phyloP scores from a whole-genome alignment of 1,140 invertebrate genomes.

The Pseudomyrmex concolor region DNA sequence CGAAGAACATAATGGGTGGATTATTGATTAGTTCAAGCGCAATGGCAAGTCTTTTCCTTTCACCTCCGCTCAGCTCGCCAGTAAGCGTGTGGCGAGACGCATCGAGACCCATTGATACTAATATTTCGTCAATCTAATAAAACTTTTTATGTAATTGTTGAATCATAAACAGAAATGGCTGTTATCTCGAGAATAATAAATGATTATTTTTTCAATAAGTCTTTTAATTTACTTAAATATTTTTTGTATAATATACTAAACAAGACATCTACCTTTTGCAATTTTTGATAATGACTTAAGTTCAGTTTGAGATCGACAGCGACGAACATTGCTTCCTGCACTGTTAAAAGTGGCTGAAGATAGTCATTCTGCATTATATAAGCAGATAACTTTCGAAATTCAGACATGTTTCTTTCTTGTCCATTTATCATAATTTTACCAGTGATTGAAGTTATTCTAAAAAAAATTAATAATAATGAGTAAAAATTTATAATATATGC shows the following conservation, averaged over 20 bases:
- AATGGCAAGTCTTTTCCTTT: conserved; percentile 94
- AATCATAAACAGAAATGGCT: not conserved
- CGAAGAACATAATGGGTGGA: conserved; percentile 96
- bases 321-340: conserved; percentile 93
- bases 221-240: not conserved
- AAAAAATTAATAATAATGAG: conserved; percentile 6
- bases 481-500: no score
- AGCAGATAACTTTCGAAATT: conserved; percentile 93
- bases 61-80: conserved; percentile 93
- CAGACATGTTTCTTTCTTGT: conserved; percentile 88
- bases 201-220: no score
- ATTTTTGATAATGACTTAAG: conserved; percentile 87
- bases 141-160: not conserved
- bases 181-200: no score
- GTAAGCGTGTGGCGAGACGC: conserved; percentile 89
- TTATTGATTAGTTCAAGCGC: conserved; percentile 95
- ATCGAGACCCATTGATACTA: conserved; percentile 89
- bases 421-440: conserved; percentile 89
- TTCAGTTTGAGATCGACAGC: conserved; percentile 95
- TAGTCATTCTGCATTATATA: conserved; percentile 97
- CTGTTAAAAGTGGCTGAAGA: conserved; percentile 92
- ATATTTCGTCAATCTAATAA: conserved; percentile 88
- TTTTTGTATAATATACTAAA: not conserved
- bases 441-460: conserved; percentile 86
- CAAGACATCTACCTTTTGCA: conserved; percentile 86